Base-by-base conservation (phyloP, 2,113 vertebrate genomes). In the Condylura cristata region DNA sequence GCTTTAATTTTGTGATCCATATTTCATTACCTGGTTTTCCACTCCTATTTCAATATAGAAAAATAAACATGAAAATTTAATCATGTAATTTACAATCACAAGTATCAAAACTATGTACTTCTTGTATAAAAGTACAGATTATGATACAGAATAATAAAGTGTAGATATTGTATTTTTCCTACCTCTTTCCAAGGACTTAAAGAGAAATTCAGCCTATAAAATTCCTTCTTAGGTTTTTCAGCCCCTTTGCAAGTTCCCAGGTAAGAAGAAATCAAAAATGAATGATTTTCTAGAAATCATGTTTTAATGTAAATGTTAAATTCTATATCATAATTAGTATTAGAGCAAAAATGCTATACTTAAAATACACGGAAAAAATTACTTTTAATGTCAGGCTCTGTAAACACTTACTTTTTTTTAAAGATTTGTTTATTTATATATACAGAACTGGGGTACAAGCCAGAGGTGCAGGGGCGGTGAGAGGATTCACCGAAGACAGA, bases 1-100 rank as follows among this genome's bases (percentile, higher is more conserved):
- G 26, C 41, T 96, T 93, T 78, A 71, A 80, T 80, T 89, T 83
- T 65, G 26, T 28, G 83, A 74, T n/a, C 80, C 48, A 91, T 32
- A 53, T 90, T 37, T 30, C 32, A 75, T 46, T 18, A 18, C 46
- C 76, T 95, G 37, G 34, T 4, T 6, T 95, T 95, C 84, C 13
- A 60, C 13, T 80, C n/a, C 22, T 82, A 94, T 83, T 39, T 92
- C 39, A 90, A 89, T 91, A 89, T 0, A 68, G 8, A 7, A 82
- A 90, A 80, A 86, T 79, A 9, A 91, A 78, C 82, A 71, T 56
- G 10, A 87, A 53, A 58, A 84, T 86, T 61, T 66, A 91, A 80
- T 2, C 71, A 60, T 0, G n/a, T 53, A 89, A 86, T 26, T 90
- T 24, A 96, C 66, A 89, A 74, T 75, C 63, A 84, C 8, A 75